Evolutionary conservation across 2,113 vertebrate species (phyloP), one percentile per base, ranked within the genome.

Genomic region (Dolichotis patagonum): DNA sequence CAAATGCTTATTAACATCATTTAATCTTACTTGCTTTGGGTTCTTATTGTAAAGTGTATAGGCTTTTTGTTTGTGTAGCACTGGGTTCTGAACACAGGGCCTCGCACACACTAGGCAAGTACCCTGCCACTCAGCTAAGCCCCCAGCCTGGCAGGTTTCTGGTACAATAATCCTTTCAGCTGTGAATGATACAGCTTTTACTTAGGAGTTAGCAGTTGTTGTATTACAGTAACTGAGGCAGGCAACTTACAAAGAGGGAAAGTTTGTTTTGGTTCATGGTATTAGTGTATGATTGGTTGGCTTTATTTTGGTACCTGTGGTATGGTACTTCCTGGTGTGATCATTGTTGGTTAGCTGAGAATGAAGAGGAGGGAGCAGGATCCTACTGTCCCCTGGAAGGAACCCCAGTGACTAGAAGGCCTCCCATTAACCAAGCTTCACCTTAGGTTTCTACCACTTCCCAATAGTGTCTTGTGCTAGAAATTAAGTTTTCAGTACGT

Each of bases 1-100:
- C 49, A 26, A 12, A 43, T 26, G 38, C n/a, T 83, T 32, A 8
- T 78, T 92, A 60, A 54, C 75, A 28, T 83, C 26, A 30, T 32
- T 93, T 83, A 73, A 85, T 20, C 73, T 85, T 60, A 20, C 9
- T 75, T 65, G 32, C 63, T 38, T 94, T 49, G 20, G 24, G 7
- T 81, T 93, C 58, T 90, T 94, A 71, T 38, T 94, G 20, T 90
- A 38, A 97, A 69, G 30, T 94, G 81, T 6, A 0, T 22, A 85
- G 46, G 30, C 85, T 71, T 14, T 95, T 78, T n/a, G 49, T 58
- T 52, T 41, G 19, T 75, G 35, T 60, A 11, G 0, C 43, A 9
- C 62, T 71, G 11, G 63, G 3, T 41, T 46, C 41, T 26, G 52
- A 46, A 75, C 28, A 19, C 73, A 90, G 30, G 38, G 58, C 22